phyloP scores from a whole-genome alignment of 2,888 invertebrate species.

The Drosophila paramelanica region DNA sequence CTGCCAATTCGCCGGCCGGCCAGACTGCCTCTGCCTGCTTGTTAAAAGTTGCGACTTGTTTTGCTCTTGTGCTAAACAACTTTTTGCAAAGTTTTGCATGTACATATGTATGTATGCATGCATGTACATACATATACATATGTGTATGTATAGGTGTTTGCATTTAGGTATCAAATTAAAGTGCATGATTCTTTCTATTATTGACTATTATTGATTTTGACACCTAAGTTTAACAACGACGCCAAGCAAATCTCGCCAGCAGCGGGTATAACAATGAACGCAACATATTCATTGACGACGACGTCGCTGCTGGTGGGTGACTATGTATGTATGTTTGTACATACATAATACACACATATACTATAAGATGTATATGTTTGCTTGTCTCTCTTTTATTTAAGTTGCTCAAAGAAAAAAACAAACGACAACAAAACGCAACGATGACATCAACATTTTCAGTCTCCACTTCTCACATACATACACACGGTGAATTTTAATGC shows the following conservation, averaged over 20 bases:
- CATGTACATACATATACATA: neutral
- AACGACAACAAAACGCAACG: conserved; percentile 61
- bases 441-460: conserved; percentile 73
- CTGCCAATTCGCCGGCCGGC: conserved; percentile 57
- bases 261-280: conserved; percentile 31
- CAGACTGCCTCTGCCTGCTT: conserved; percentile 31
- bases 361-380: neutral
- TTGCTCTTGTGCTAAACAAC: conserved; percentile 24
- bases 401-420: conserved; percentile 37
- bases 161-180: conserved; percentile 32
- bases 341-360: too few relatives aligned
- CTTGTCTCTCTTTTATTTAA: conserved; percentile 23
- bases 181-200: conserved; percentile 49
- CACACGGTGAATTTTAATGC: conserved; percentile 54
- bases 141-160: conserved; percentile 8
- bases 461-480: conserved; percentile 31
- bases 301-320: conserved; percentile 36
- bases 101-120: neutral
- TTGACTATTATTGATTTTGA: conserved; percentile 70
- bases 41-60: conserved; percentile 27
- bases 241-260: conserved; percentile 26
- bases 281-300: conserved; percentile 40
- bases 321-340: conserved; percentile 6
- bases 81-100: conserved; percentile 37
- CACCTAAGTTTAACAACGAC: conserved; percentile 41